Evolutionary conservation across 2,888 invertebrate species (phyloP).

Genomic region (Brachypterus glaber): DNA sequence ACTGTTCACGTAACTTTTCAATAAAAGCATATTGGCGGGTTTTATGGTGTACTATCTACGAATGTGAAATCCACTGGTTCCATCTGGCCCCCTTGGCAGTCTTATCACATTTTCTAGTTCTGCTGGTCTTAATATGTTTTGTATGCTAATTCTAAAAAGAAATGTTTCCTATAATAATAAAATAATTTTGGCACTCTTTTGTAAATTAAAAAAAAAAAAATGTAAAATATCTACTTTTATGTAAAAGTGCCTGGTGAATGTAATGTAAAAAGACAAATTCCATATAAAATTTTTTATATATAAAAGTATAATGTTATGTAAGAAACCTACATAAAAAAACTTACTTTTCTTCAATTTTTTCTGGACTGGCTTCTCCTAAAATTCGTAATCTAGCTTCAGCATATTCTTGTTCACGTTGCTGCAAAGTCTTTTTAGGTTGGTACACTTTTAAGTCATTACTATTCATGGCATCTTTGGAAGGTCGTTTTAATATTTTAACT

Average conservation of each 20-base stretch:
- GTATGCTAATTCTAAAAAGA: slow-evolving; percentile 36
- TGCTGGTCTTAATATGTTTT: slow-evolving; percentile 28
- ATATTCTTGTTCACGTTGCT: slow-evolving; percentile 89
- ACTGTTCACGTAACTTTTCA: not conserved
- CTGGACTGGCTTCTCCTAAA: slow-evolving; percentile 77
- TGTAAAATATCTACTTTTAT: no score
- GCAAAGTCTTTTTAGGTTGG: slow-evolving; percentile 72
- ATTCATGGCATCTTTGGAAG: slow-evolving; percentile 40
- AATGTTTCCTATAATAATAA: no score
- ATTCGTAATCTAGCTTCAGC: slow-evolving; percentile 86
- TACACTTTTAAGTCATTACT: slow-evolving; percentile 57
- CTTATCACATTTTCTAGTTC: slow-evolving; percentile 49
- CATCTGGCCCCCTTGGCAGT: slow-evolving; percentile 71
- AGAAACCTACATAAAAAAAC: no score
- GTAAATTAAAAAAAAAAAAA: no score
- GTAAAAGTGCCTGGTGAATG: no score
- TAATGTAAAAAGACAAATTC: no score
- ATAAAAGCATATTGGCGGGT: slow-evolving; percentile 1
- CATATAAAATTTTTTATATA: no score
- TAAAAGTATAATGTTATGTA: not conserved
- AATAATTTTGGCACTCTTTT: no score
- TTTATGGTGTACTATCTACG: slow-evolving; percentile 50
- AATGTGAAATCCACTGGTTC: slow-evolving; percentile 59
- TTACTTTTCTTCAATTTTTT: slow-evolving; percentile 59
- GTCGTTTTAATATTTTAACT: slow-evolving; percentile 74